These are phyloP conservation scores for Cercocebus atys DNA, from an alignment of 2,113 vertebrate species.

Conservation along the genomic window DNA sequence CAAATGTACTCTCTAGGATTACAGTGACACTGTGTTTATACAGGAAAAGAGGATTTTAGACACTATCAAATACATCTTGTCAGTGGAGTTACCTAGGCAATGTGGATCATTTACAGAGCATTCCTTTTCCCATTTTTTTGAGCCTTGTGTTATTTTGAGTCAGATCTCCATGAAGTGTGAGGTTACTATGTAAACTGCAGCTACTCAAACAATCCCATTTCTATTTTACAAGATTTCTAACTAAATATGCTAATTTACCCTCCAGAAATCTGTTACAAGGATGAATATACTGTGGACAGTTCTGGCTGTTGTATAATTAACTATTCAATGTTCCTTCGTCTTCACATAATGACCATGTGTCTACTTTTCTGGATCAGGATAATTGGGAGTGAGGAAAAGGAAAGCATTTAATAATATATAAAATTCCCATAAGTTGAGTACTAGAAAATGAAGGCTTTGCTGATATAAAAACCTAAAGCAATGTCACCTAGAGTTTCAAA, in stretches of 20 bases:
- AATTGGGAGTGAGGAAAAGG: constrained; percentile 46
- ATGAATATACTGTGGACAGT: constrained; percentile 44
- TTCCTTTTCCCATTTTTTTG: neutral
- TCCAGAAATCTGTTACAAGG: neutral
- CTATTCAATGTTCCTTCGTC: constrained; percentile 52
- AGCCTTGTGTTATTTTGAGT: neutral
- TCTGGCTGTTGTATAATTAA: constrained; percentile 63
- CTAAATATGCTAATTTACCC: constrained; percentile 60
- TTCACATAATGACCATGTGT: constrained; percentile 50
- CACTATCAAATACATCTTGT: neutral
- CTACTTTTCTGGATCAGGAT: constrained; percentile 24
- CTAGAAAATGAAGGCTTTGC: constrained; percentile 8
- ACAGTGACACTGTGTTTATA: neutral
- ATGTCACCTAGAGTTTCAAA: constrained; percentile 41
- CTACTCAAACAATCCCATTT: constrained; percentile 36
- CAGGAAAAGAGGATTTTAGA: constrained; percentile 18
- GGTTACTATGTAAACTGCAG: neutral
- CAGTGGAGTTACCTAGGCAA: neutral
- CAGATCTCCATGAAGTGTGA: neutral
- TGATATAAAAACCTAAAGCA: constrained; percentile 38
- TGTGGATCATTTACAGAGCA: neutral
- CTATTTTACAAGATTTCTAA: constrained; percentile 55
- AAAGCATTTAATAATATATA: constrained; percentile 35
- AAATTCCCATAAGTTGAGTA: neutral
- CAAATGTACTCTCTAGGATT: neutral